Percentiles rank a stretch among this genome's conserved stretches.
Conservation (phyloP, 2,797 vertebrate species). For the Thaleichthys pacificus region DNA sequence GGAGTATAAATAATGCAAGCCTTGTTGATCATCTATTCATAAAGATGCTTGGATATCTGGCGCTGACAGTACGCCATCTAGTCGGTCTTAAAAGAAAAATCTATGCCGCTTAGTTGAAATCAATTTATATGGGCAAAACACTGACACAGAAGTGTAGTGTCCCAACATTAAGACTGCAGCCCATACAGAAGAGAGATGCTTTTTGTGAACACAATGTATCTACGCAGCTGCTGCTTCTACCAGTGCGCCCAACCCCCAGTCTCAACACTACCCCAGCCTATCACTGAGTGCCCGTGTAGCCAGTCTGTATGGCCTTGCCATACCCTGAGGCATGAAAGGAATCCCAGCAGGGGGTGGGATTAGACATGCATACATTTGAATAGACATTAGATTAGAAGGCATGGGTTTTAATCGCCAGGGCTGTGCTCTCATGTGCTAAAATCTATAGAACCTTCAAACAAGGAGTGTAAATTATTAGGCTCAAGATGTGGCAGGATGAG, state of each 20-base stretch:
- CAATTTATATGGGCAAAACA: not conserved
- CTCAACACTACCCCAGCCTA: conserved; percentile 54
- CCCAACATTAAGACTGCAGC: not conserved
- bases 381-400: conserved; percentile 7
- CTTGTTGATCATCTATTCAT: no score
- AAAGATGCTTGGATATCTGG: no score
- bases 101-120: no score
- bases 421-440: not conserved
- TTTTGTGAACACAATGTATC: conserved; percentile 46
- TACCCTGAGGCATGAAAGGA: conserved; percentile 23
- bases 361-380: conserved; percentile 53
- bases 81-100: no score
- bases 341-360: conserved; percentile 14
- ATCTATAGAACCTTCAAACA: not conserved
- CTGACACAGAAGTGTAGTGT: conserved; percentile 10
- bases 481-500: no score
- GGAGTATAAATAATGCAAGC: no score
- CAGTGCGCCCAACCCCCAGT: conserved; percentile 28
- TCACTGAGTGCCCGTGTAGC: conserved; percentile 40
- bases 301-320: conserved; percentile 17
- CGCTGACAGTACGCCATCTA: no score
- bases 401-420: not conserved
- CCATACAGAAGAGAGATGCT: conserved; percentile 19
- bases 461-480: not conserved
- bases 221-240: conserved; percentile 48